Evolutionary conservation across 2,888 invertebrate genomes (phyloP).

Genomic region (Oligia strigilis): DNA sequence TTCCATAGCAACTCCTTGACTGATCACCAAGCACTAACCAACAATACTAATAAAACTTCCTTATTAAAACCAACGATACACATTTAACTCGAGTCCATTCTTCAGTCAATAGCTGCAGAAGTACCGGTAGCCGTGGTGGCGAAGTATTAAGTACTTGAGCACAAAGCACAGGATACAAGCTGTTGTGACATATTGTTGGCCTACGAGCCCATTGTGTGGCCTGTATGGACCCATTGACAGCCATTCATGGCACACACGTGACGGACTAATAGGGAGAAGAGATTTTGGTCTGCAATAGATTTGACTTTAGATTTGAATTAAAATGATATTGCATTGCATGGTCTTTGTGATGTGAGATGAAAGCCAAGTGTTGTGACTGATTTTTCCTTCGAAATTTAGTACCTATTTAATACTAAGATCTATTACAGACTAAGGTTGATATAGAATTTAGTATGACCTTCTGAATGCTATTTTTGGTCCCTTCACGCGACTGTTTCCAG

Average conservation of each 20-base stretch:
- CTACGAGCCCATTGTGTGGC: constrained; percentile 65
- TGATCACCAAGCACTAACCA: neutral
- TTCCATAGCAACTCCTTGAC: constrained; percentile 1
- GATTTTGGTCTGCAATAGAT: constrained; percentile 51
- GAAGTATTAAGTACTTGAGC: constrained; percentile 41
- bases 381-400: neutral
- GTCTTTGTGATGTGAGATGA: neutral
- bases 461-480: too few relatives aligned
- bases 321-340: neutral
- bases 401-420: too few relatives aligned
- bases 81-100: constrained; percentile 42
- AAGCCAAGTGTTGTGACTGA: neutral
- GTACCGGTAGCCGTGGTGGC: constrained; percentile 13
- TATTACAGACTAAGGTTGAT: too few relatives aligned
- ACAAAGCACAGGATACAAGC: constrained; percentile 73
- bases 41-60: constrained; percentile 35
- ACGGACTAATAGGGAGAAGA: constrained; percentile 39
- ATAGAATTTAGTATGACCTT: too few relatives aligned
- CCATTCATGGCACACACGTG: constrained; percentile 64
- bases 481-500: too few relatives aligned
- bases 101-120: constrained; percentile 27
- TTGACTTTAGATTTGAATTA: constrained; percentile 24
- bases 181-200: constrained; percentile 68
- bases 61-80: constrained; percentile 26
- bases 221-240: constrained; percentile 54